Base-by-base conservation (phyloP, 2,113 vertebrate genomes). In the Platanista minor region DNA sequence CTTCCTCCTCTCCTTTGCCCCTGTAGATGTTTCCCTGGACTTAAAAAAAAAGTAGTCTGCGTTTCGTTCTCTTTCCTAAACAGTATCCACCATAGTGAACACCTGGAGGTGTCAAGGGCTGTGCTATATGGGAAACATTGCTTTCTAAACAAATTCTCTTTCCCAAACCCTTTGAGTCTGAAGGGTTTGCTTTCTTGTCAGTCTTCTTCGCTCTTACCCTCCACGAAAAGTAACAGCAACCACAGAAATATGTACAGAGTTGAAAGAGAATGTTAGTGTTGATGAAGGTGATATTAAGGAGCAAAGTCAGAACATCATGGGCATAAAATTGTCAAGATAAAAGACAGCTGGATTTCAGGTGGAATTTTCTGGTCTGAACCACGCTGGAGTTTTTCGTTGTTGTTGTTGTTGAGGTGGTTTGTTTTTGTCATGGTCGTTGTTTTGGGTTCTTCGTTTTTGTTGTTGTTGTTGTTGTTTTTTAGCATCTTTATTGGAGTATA, bases 71-170 rank as follows among this genome's bases (percentile, higher is more conserved):
- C 29, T 87, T 92, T 91, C 29, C 20, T n/a, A 71, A 84, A n/a
- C 8, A 29, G 7, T 36, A 46, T 71, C 18, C 43, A 2, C 36
- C 31, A 27, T 4, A 54, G 43, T 41, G 57, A 92, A 64, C 14
- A 12, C 3, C 33, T 5, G 20, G 46, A 4, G 10, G n/a, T 2
- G 4, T 7, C 39, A 33, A 54, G 15, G 7, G 11, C 18, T 64
- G 10, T 57, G 8, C 72, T 41, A 1, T 4, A 33, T 1, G n/a
- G 23, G 41, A 41, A 15, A 52, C 43, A 31, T 15, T 33, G 83
- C 29, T 3, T 67, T 64, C 66, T 66, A 49, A 86, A 66, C 46
- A 77, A 61, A 29, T 36, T 36, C 49, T 87, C 61, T 52, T 84
- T 67, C 52, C n/a, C 52, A 41, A 91, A 31, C 72, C 41, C 49